Base-by-base conservation (phyloP, 1,140 invertebrate genomes). In the Parapsyche elsis region DNA sequence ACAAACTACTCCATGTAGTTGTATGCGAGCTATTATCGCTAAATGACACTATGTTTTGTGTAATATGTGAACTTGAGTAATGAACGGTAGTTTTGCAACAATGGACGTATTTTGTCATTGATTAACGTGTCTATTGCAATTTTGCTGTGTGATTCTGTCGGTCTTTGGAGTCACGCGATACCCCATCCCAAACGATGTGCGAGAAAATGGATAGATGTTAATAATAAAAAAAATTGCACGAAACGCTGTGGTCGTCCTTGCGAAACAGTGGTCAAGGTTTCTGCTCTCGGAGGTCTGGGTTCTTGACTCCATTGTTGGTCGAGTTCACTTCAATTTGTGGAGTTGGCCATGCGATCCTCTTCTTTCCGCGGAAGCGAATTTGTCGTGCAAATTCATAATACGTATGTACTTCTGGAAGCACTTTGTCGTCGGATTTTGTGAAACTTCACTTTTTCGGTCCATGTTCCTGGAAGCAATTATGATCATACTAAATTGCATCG, bases 241-340 rank as follows among this genome's bases (percentile, higher is more conserved):
- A 38, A 71, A 71, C 16, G 16, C 10, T 2, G 49, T 53, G 49
- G 10, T 14, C 70, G 70, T 21, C 70, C 70, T 71, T 71, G 70
- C 24, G 21, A 45, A 45, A 23, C 30, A 9, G 12, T 26, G 70
- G 70, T 71, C 70, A 71, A 71, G 70, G 70, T 44, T 71, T 71
- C 30, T 45, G 7, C 10, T 67, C 49, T 53, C 16, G 10, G 49
- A 53, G 49, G 49, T 53, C 49, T 53, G 12, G 10, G 12, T 14
- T 14, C 16, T 14, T 53, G 49, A 53, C 10, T 14, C 49, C 16
- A 53, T 53, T 14, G 49, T 16, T 53, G 49, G 49, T 14, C 16
- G 49, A 53, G 49, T 53, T 53, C 49, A 53, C 49, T 2, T 16
- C 49, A 53, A 53, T 53, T 53, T 53, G 10, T 53, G 49, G 16